Evolutionary conservation across 2,113 vertebrate genomes (phyloP), one percentile per base, ranked within the genome.

Genomic region (Syngnathus typhle): DNA sequence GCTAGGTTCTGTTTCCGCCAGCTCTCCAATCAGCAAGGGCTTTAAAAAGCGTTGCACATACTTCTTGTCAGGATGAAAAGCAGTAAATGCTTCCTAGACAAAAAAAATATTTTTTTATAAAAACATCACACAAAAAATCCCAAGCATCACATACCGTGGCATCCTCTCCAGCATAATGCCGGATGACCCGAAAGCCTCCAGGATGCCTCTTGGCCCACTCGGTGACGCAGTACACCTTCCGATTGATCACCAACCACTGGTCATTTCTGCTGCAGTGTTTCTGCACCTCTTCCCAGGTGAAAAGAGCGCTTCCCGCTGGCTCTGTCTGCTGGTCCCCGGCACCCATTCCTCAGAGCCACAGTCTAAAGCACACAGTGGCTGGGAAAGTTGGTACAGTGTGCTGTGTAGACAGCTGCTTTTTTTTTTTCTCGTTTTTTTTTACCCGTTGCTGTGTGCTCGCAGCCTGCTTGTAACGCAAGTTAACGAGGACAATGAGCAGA

Each of bases 261-360:
- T 98, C 96, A 9, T 83, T 92, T 39, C 73, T 88, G 85, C 82
- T 88, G 86, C 84, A 83, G 89, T 98, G 95, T 72, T 84, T 89
- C 82, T 95, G 94, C 83, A 98, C 92, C 88, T 98, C 94, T 47
- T 95, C 92, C 96, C 96, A 98, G 83, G 91, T 93, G 85, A 91
- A 94, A 15, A 83, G 69, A 1, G 46, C 69, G 7, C 56, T 49
- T 47, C 60, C 19, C 43, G 60, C 18, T 0, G 64, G 60, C 44
- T 84, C 84, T 1, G 76, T 79, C 77, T 75, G 79, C 69, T 84
- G 72, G 2, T 70, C 78, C 71, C 78, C 77, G 11, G 68, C 68
- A 38, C 84, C 79, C 86, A 80, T 85, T 55, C 68, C 54, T 84
- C 65, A 23, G 27, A 38, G 51, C 15, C n/a, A 32, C 27, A 32